These are phyloP conservation scores for Anastrepha obliqua DNA, from an alignment of 1,140 invertebrate genomes.

Conservation along the genomic window DNA sequence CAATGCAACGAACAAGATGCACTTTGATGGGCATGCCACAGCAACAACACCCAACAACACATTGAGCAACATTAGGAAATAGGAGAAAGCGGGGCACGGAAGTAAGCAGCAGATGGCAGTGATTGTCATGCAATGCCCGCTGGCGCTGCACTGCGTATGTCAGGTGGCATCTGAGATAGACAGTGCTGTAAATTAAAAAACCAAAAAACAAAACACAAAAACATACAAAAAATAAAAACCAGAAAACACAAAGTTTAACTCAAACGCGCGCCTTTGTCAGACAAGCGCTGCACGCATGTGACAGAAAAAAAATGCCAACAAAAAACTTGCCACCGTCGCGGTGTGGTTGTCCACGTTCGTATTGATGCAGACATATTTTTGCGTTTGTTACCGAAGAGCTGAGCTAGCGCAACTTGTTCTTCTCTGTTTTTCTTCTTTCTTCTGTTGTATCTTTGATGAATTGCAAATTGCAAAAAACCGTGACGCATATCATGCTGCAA, in stretches of 20 bases:
- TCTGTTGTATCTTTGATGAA: background rate
- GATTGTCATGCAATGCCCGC: constrained; percentile 30
- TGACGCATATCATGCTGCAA: no score
- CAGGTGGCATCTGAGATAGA: constrained; percentile 22
- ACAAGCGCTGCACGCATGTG: background rate
- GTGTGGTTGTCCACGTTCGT: background rate
- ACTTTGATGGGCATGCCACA: background rate
- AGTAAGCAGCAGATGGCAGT: background rate
- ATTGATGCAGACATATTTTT: background rate
- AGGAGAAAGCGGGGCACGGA: no score
- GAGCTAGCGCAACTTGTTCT: background rate
- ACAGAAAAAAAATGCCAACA: background rate
- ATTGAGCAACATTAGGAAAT: no score
- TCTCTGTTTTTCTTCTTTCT: background rate
- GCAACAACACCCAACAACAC: background rate
- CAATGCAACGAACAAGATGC: background rate
- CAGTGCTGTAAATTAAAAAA: constrained; percentile 5
- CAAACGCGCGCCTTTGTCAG: background rate
- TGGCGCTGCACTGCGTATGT: constrained; percentile 25
- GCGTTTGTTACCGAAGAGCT: background rate
- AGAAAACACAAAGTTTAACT: background rate
- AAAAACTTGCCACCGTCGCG: background rate
- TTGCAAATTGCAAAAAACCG: no score
- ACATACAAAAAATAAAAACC: no score
- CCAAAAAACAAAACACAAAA: background rate